Conservation (phyloP, 1,140 invertebrate genomes). For the Drosophila serrata region DNA sequence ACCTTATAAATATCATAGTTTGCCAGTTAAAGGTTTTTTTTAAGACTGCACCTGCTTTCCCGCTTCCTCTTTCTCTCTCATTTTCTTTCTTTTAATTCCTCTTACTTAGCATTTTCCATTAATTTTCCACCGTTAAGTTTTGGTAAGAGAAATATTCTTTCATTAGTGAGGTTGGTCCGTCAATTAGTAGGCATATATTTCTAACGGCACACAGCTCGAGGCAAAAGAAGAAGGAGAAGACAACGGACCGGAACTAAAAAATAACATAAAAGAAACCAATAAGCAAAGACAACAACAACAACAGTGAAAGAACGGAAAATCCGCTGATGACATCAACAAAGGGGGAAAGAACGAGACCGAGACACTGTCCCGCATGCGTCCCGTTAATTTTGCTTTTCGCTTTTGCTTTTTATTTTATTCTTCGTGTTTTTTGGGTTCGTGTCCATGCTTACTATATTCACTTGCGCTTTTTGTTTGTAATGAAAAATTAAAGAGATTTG, state of each 20-base stretch:
- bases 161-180: conserved; percentile 58
- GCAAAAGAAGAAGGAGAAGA: conserved; percentile 13
- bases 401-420: neutral
- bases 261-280: conserved; percentile 61
- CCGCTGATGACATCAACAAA: conserved; percentile 54
- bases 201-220: conserved; percentile 55
- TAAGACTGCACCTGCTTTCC: conserved; percentile 6
- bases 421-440: conserved; percentile 40
- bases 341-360: conserved; percentile 2
- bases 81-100: neutral
- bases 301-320: conserved; percentile 35
- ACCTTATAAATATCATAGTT: conserved; percentile 12
- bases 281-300: conserved; percentile 37
- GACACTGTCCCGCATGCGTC: conserved; percentile 53
- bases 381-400: conserved; percentile 18
- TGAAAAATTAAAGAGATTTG: conserved; percentile 11
- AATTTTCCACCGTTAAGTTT: conserved; percentile 63
- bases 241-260: conserved; percentile 70
- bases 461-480: conserved; percentile 69
- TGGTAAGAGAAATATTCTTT: conserved; percentile 65
- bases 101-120: conserved; percentile 47
- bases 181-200: conserved; percentile 69
- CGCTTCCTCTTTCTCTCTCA: neutral
- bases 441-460: conserved; percentile 71
- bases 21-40: conserved; percentile 50